A percentile compares a stretch with the other conserved stretches of the same genome.
phyloP scores from a whole-genome alignment of 2,888 invertebrate genomes.

The Scaptomyza reducta region DNA sequence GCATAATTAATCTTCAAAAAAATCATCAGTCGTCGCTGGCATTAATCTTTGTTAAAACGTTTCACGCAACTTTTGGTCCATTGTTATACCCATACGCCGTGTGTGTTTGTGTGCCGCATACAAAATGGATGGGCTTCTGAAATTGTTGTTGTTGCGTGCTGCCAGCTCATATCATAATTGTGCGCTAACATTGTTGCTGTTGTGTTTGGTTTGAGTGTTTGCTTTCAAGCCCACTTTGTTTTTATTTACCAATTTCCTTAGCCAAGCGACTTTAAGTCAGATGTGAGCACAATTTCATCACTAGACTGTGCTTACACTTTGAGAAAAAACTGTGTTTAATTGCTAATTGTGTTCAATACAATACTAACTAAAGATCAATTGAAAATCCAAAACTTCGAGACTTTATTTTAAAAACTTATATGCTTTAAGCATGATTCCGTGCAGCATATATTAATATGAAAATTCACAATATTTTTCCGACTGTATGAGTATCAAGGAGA shows the following conservation, averaged over 20 bases:
- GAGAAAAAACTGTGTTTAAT: neutral
- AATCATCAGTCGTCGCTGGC: slow-evolving; percentile 79
- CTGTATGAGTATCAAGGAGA: neutral
- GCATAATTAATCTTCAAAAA: slow-evolving; percentile 81
- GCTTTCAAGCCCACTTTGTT: slow-evolving; percentile 65
- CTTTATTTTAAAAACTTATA: too few relatives aligned
- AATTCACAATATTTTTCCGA: neutral
- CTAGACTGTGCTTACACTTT: slow-evolving; percentile 22
- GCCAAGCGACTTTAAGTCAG: slow-evolving; percentile 62
- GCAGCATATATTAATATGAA: too few relatives aligned
- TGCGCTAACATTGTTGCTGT: slow-evolving; percentile 28
- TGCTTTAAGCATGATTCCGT: too few relatives aligned
- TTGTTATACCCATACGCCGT: slow-evolving; percentile 73
- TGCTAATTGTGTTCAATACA: too few relatives aligned
- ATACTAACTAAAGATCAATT: too few relatives aligned
- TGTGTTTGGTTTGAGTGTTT: slow-evolving; percentile 53
- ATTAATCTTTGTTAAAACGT: slow-evolving; percentile 81
- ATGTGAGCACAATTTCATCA: slow-evolving; percentile 46
- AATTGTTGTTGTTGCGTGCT: slow-evolving; percentile 22
- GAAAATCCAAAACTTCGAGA: too few relatives aligned
- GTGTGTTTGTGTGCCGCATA: slow-evolving; percentile 68
- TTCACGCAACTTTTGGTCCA: slow-evolving; percentile 73
- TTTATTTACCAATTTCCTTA: slow-evolving; percentile 70
- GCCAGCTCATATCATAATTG: slow-evolving; percentile 60
- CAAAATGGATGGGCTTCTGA: slow-evolving; percentile 51